phyloP scores from a whole-genome alignment of 2,888 invertebrate species.

The Heliconius hortense region DNA sequence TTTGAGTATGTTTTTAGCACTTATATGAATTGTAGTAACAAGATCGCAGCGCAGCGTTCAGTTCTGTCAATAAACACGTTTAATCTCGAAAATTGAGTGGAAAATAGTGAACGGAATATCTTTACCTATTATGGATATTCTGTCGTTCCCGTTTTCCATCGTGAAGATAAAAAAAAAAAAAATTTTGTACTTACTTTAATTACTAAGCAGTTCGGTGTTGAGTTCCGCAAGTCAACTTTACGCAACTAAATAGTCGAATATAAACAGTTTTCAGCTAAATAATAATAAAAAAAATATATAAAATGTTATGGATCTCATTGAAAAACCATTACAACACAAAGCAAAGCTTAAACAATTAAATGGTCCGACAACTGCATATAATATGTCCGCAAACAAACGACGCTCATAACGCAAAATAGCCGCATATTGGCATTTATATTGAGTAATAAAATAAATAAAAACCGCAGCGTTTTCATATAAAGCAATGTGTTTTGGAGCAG shows the following conservation, averaged over 20 bases:
- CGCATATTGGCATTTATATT: constrained; percentile 12
- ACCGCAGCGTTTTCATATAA: constrained; percentile 7
- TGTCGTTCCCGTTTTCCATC: no score
- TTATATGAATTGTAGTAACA: no score
- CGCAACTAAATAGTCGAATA: not conserved
- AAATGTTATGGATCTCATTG: not conserved
- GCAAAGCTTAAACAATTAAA: constrained; percentile 24
- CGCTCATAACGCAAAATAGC: constrained; percentile 19
- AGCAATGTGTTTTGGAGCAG: not conserved
- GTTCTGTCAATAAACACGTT: no score
- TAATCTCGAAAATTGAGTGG: no score
- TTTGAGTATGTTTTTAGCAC: no score
- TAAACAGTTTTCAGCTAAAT: not conserved
- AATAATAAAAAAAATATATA: not conserved
- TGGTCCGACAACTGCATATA: constrained; percentile 8
- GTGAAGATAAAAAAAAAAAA: not conserved
- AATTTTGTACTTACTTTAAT: not conserved
- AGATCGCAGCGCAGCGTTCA: no score
- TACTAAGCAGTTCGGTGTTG: not conserved
- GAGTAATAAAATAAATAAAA: constrained; percentile 18
- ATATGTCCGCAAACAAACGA: constrained; percentile 25
- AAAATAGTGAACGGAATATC: no score
- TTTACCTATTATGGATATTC: no score
- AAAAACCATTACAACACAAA: constrained; percentile 12
- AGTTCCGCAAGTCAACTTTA: not conserved